Percentiles rank a stretch among this genome's conserved stretches.
Conservation (phyloP, 2,113 vertebrate genomes). For the Merops nubicus region DNA sequence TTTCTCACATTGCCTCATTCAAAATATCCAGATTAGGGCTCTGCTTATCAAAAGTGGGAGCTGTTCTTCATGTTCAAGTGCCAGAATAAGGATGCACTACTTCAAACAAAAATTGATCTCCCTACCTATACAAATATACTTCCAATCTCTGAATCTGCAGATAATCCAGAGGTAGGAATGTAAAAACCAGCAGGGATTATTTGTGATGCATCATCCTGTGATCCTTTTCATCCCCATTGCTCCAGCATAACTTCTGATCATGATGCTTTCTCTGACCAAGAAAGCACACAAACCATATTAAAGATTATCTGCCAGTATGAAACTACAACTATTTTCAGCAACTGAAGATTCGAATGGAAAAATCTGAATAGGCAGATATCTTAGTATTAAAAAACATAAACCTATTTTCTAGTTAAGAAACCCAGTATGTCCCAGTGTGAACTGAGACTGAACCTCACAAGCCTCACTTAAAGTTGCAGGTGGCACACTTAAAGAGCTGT, state of each 20-base stretch:
- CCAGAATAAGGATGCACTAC: neutral
- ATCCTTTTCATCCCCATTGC: rapidly evolving
- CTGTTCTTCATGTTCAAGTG: neutral
- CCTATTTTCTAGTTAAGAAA: neutral
- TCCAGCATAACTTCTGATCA: neutral
- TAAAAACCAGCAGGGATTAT: neutral
- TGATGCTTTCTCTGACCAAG: neutral
- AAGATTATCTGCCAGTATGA: neutral
- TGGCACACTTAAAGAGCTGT: neutral
- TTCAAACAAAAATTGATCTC: neutral
- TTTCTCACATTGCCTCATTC: neutral
- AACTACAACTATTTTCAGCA: neutral
- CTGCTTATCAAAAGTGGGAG: neutral
- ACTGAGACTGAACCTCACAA: neutral
- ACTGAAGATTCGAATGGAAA: neutral
- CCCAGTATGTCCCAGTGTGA: neutral
- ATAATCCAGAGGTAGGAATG: neutral
- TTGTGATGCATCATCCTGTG: neutral
- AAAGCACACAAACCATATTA: neutral
- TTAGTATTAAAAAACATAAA: neutral
- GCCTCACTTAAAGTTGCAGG: neutral
- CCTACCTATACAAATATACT: neutral
- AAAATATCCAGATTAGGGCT: neutral
- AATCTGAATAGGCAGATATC: neutral
- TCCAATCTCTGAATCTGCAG: neutral